Evolutionary conservation across 2,113 vertebrate genomes (phyloP).

Genomic region (Cepphus grylle): DNA sequence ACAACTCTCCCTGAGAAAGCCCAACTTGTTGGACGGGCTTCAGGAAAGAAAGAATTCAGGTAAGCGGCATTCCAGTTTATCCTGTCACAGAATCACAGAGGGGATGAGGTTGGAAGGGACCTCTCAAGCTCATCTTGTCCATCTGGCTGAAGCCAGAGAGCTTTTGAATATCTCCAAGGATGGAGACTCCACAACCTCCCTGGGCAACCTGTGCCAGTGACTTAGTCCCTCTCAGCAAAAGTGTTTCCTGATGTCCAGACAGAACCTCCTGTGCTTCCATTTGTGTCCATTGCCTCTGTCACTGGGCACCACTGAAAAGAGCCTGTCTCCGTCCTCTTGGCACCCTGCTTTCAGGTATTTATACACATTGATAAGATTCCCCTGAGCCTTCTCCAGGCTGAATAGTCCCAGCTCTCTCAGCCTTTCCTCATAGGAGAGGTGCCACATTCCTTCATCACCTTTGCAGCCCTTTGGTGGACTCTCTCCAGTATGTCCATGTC

Average conservation of each 20-base stretch:
- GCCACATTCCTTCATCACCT: neutral
- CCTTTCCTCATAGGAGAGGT: neutral
- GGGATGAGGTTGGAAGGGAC: neutral
- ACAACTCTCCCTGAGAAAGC: neutral
- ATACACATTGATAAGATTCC: neutral
- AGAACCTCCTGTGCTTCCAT: neutral
- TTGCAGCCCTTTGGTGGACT: neutral
- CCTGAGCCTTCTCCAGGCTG: neutral
- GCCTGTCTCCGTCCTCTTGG: neutral
- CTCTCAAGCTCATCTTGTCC: neutral
- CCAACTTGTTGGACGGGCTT: neutral
- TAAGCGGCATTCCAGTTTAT: neutral
- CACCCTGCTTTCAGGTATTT: neutral
- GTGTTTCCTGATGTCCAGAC: neutral
- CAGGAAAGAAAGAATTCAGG: neutral
- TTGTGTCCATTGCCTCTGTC: neutral
- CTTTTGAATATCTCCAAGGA: neutral
- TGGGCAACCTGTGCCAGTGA: neutral
- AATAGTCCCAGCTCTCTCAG: neutral
- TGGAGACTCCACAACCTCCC: neutral
- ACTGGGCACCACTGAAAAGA: neutral
- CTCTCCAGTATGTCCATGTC: rapidly evolving
- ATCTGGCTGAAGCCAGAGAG: too few species aligned
- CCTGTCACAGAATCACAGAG: neutral
- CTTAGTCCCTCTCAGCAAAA: neutral